These are phyloP conservation scores for Girardinichthys multiradiatus DNA, from an alignment of 2,113 vertebrate genomes.

Conservation along the genomic window DNA sequence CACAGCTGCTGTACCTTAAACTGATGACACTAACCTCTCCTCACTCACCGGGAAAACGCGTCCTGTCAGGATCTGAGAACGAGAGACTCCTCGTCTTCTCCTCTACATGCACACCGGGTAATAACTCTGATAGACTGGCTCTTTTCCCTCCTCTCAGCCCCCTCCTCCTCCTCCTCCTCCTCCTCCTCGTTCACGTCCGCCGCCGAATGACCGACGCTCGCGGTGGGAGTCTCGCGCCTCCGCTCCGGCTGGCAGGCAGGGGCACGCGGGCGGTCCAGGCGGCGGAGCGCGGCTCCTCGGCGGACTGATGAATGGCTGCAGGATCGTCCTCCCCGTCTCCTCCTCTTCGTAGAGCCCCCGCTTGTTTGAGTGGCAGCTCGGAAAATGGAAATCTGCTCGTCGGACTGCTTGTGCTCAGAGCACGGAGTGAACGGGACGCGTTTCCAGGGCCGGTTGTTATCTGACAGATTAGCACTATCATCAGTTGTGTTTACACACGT, in stretches of 20 bases:
- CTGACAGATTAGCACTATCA: conserved; percentile 31
- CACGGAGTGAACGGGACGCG: conserved; percentile 44
- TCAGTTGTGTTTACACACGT: conserved; percentile 35
- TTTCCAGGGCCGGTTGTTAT: conserved; percentile 59
- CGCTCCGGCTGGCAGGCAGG: conserved; percentile 22
- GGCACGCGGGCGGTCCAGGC: conserved; percentile 58
- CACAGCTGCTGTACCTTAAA: neutral
- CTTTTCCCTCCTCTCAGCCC: conserved; percentile 36
- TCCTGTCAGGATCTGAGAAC: conserved; percentile 67
- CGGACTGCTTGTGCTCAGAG: conserved; percentile 16
- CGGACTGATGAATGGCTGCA: conserved; percentile 45
- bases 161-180: conserved; percentile 25
- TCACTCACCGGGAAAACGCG: conserved; percentile 71
- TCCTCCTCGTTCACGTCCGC: conserved; percentile 43
- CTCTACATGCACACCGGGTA: conserved; percentile 82
- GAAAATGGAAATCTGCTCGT: conserved; percentile 17
- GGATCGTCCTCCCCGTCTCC: conserved; percentile 32
- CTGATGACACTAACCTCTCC: neutral
- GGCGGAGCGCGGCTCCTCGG: conserved; percentile 45
- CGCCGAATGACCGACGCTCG: conserved; percentile 25
- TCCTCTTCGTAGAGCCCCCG: conserved; percentile 43
- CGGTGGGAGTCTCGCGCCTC: conserved; percentile 59
- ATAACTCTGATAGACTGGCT: conserved; percentile 81
- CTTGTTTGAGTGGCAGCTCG: conserved; percentile 42
- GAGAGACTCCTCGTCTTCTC: conserved; percentile 70